Percentiles rank a stretch among this genome's conserved stretches.
phyloP scores from a whole-genome alignment of 2,888 invertebrate species.

The Holacanthella duospinosa region DNA sequence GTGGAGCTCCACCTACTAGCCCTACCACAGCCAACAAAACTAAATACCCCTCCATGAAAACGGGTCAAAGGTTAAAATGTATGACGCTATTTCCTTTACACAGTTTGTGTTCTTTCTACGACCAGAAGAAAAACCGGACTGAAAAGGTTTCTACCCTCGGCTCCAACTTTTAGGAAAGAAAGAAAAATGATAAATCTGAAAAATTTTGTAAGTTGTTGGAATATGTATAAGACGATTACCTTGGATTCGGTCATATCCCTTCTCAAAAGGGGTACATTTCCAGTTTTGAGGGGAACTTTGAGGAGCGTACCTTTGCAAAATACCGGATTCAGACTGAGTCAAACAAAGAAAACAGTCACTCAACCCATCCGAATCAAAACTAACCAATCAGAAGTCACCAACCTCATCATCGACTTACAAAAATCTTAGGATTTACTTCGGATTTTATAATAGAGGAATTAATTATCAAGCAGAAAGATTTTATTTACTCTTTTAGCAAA shows the following conservation, averaged over 20 bases:
- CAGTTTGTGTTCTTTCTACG: not conserved
- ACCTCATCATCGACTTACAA: too few species aligned
- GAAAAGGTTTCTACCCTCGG: slow-evolving; percentile 6
- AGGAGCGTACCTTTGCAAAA: too few species aligned
- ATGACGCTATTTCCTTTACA: not conserved
- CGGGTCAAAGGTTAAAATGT: not conserved
- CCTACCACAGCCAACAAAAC: slow-evolving; percentile 19
- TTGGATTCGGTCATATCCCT: slow-evolving; percentile 23
- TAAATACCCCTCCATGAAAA: slow-evolving; percentile 15
- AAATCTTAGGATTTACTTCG: too few species aligned
- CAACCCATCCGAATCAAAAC: too few species aligned
- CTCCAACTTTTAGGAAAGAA: slow-evolving; percentile 3
- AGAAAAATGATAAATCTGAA: not conserved
- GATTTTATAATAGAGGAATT: too few species aligned
- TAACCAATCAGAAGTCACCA: not conserved
- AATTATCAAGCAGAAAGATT: too few species aligned
- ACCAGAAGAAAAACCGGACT: slow-evolving; percentile 6
- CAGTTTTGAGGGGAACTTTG: too few species aligned
- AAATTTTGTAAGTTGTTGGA: too few species aligned
- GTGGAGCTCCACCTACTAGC: slow-evolving; percentile 20
- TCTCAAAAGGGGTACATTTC: too few species aligned
- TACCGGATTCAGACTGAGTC: too few species aligned
- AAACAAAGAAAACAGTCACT: not conserved
- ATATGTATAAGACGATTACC: slow-evolving; percentile 14
- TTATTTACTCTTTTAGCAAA: too few species aligned